phyloP scores from a whole-genome alignment of 2,888 invertebrate species.

The Lepidochrysops patricia region DNA sequence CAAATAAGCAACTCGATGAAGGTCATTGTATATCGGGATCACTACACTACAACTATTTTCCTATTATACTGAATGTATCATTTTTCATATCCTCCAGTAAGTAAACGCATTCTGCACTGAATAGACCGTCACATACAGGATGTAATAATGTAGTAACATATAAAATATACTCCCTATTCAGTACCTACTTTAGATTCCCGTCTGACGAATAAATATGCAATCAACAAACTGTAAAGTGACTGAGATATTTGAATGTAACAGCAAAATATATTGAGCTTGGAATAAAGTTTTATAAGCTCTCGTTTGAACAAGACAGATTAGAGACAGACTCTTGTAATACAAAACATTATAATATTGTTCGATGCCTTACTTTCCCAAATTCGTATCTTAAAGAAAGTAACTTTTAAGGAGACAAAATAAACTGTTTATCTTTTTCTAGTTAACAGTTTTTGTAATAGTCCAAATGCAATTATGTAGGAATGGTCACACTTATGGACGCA shows the following conservation, averaged over 20 bases:
- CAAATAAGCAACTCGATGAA: too few relatives aligned
- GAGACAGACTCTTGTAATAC: too few relatives aligned
- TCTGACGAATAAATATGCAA: not conserved
- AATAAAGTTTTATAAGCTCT: not conserved
- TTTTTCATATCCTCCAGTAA: not conserved
- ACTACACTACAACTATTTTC: not conserved
- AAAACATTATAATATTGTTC: too few relatives aligned
- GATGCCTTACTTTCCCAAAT: too few relatives aligned
- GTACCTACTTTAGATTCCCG: not conserved
- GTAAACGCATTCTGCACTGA: not conserved
- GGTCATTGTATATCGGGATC: too few relatives aligned
- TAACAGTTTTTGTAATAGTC: too few relatives aligned
- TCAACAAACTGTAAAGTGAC: constrained; percentile 1
- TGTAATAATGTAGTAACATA: not conserved
- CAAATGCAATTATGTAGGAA: too few relatives aligned
- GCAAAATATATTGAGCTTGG: not conserved
- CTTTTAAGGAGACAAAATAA: too few relatives aligned
- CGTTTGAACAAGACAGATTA: too few relatives aligned
- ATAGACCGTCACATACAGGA: constrained; percentile 4
- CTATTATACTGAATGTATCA: not conserved
- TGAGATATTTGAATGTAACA: not conserved
- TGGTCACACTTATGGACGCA: too few relatives aligned
- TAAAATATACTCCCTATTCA: not conserved
- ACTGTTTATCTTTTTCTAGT: too few relatives aligned
- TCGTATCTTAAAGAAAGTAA: too few relatives aligned